Base-by-base conservation (phyloP, 2,888 invertebrate species). In the Diplolepis rosae region DNA sequence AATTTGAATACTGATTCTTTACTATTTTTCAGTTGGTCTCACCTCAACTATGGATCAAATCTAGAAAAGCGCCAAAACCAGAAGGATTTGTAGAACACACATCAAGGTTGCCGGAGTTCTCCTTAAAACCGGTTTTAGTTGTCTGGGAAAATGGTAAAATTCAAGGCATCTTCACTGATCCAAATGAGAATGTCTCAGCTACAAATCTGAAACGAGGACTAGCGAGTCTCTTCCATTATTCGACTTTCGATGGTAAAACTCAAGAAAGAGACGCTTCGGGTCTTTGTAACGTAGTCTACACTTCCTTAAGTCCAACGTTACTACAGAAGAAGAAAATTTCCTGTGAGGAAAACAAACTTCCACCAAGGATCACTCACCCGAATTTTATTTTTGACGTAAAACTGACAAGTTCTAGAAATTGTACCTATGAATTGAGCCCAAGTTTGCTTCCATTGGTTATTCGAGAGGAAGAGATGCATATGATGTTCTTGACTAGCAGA, bases 141-240 rank as follows among this genome's bases (percentile, higher is more conserved):
- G 90, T 93, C 52, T 93, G 94, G 92, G 91, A 90, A 66, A 90
- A 91, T 48, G 95, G 95, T 1, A 89, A 90, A 66, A 91, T 96
- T 0, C 89, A 89, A 1, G 90, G 91, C 48, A 89, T 94, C 9
- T 93, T 92, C 77, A 89, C 94, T 5, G 90, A 93, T 50, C 89
- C 91, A 9, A 88, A 88, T 0, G 94, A 94, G 78, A 92, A 92
- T 71, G 85, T 91, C 0, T 93, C 94, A 0, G 88, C 95, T 52
- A 88, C 92, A 35, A 96, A 97, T 88, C 89, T 96, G 50, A 94
- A 96, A 87, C 95, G 95, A 81, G 95, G 96, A n/a, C 91, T 97
- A n/a, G 92, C 94, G 28, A 94, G 95, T 84, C 88, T 97, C 45
- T 93, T 98, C 77, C 96, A 96, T 90, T 93, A 95, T 85, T 86